Conservation (phyloP, 2,797 vertebrate species). For the Tragopan temminckii region DNA sequence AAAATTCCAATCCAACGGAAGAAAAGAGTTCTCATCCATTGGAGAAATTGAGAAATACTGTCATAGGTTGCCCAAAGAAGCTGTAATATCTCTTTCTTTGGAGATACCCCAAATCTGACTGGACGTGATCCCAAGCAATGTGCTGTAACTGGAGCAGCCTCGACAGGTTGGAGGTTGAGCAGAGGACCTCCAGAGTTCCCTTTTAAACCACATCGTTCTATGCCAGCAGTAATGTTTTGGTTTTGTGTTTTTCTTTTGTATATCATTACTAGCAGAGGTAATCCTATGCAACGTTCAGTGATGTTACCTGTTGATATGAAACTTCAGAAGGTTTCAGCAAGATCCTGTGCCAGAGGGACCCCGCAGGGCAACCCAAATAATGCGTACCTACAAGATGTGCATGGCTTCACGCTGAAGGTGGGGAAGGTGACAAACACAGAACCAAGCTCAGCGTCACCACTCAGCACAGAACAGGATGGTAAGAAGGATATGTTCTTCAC, state of each 20-base stretch:
- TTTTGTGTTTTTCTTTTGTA: neutral
- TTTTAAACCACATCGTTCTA: neutral
- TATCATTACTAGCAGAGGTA: neutral
- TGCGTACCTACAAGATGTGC: rapidly evolving
- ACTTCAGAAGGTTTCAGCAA: neutral
- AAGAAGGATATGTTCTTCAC: neutral
- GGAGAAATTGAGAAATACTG: neutral
- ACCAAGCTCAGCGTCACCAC: neutral
- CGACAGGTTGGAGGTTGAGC: neutral
- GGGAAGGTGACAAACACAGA: neutral
- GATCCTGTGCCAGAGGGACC: neutral
- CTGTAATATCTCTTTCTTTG: neutral
- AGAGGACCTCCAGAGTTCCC: neutral
- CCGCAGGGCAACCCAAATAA: rapidly evolving
- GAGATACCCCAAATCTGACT: neutral
- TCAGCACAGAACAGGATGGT: neutral
- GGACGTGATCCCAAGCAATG: neutral
- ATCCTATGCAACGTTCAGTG: neutral
- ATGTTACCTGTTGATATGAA: neutral
- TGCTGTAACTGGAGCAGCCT: neutral
- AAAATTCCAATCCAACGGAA: neutral
- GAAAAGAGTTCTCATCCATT: neutral
- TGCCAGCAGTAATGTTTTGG: neutral
- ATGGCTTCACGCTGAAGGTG: neutral
- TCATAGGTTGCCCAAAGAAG: neutral